Evolutionary conservation across 2,113 vertebrate genomes (phyloP).

Genomic region (Lanius ludovicianus): DNA sequence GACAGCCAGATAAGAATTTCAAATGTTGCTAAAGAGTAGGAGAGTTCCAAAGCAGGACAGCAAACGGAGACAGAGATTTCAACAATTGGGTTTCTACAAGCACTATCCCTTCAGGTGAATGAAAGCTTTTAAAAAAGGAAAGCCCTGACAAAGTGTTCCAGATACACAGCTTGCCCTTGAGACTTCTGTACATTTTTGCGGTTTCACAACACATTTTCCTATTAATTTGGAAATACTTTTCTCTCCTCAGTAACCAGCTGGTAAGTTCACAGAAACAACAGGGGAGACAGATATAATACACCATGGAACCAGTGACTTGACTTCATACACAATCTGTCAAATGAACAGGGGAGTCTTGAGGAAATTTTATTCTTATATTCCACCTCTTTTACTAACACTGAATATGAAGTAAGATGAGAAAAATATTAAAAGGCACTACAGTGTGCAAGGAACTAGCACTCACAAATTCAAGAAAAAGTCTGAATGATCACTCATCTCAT

Average conservation of each 20-base stretch:
- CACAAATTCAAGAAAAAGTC: background rate
- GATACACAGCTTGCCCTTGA: background rate
- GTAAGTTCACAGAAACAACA: background rate
- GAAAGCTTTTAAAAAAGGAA: background rate
- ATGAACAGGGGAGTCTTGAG: background rate
- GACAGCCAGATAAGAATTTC: background rate
- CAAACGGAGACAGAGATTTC: background rate
- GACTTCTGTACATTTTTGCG: background rate
- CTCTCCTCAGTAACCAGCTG: background rate
- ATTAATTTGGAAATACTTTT: background rate
- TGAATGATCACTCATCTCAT: background rate
- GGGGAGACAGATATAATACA: background rate
- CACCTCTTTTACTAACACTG: background rate
- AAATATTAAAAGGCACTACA: background rate
- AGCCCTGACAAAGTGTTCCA: background rate
- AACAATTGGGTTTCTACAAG: background rate
- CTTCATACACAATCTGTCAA: background rate
- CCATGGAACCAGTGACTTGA: background rate
- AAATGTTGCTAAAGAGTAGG: background rate
- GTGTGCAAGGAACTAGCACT: background rate
- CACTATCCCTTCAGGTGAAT: background rate
- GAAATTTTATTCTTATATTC: background rate
- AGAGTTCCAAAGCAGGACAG: background rate
- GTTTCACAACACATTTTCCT: background rate
- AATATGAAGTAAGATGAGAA: background rate